Conservation (phyloP, 2,888 invertebrate species). For the Erebia epiphron region DNA sequence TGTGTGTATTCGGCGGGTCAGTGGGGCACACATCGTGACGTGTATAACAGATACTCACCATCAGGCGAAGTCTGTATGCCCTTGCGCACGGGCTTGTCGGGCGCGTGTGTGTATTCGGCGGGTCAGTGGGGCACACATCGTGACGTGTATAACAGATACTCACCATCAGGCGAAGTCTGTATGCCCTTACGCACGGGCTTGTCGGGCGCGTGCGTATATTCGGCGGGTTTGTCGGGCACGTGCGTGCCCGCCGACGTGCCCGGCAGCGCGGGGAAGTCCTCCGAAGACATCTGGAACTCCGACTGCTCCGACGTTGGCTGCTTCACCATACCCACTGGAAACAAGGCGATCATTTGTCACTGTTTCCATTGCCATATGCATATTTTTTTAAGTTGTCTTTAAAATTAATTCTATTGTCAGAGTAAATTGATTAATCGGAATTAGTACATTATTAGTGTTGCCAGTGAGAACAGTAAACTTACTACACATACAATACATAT, state of each 20-base stretch:
- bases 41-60: constrained; percentile 30
- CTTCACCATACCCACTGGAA: constrained; percentile 95
- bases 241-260: constrained; percentile 90
- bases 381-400: background rate
- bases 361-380: background rate
- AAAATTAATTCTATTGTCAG: no score
- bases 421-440: background rate
- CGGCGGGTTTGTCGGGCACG: constrained; percentile 49
- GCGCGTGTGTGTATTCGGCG: background rate
- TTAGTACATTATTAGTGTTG: constrained; percentile 18
- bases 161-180: constrained; percentile 97
- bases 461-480: constrained; percentile 24
- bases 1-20: background rate
- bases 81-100: background rate
- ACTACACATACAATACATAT: background rate
- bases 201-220: constrained; percentile 68
- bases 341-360: background rate
- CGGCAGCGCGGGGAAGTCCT: constrained; percentile 99
- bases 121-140: constrained; percentile 1
- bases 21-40: background rate
- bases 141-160: constrained; percentile 29
- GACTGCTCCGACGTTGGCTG: constrained; percentile 96
- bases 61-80: constrained; percentile 12
- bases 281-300: constrained; percentile 98
- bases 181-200: constrained; percentile 90